Evolutionary conservation across 2,888 invertebrate species (phyloP), one percentile per base, ranked within the genome.

Genomic region (Ditylenchus weischeri): DNA sequence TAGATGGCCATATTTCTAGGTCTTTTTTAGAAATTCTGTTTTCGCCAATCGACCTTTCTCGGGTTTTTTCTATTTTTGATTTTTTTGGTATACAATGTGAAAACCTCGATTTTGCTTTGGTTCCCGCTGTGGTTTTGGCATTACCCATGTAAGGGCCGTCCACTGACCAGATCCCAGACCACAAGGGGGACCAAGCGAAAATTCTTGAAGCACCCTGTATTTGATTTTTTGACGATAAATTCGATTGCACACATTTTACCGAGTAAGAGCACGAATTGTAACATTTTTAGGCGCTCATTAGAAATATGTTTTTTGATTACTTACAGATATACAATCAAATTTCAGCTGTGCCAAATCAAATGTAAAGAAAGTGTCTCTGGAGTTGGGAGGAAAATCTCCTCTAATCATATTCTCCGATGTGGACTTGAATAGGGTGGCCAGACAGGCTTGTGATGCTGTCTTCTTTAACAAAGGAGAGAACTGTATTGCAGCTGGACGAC

Each of bases 401-500:
- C 86, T 96, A 29, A 90, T 96, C 49, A 90, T 96, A 72, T 95
- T 95, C 83, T 89, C 89, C 49, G 95, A 96, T 84, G 92, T 91
- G 83, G 94, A 95, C 84, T 83, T 95, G 64, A 93, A 93, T 78
- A 92, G 92, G 81, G 94, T 94, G 35, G 91, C 94, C 18, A 74
- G 79, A 43, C 78, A 79, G 68, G 75, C 78, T 2, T 77, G 77
- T 57, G 78, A 73, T 58, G 90, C 92, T 65, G 94, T 95, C 3
- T 96, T 94, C 86, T 95, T 95, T 87, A 96, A 96, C 85, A 95
- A 95, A 84, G 95, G 95, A 64, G 95, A 96, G 86, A 95, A 95
- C 84, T 96, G 95, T 84, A 95, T 95, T 75, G 93, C 95, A 0
- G 70, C 70, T 6, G 70, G 70, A n/a, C 60, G 71, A 10, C 29